Evolutionary conservation across 2,888 invertebrate species (phyloP).

Genomic region (Branchipolynoe longqiensis): DNA sequence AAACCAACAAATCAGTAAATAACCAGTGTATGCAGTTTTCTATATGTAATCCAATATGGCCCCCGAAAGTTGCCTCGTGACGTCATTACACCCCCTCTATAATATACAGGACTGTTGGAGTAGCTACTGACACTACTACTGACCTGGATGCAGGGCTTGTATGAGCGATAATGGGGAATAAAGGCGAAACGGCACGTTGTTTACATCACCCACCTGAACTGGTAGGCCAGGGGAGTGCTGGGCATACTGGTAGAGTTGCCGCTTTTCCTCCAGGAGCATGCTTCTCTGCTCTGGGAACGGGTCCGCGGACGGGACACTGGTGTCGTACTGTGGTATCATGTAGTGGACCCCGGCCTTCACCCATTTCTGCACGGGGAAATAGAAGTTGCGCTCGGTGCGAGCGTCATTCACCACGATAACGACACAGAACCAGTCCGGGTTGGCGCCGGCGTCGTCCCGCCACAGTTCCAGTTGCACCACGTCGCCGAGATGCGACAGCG

Average conservation of each 20-base stretch:
- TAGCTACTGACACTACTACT: too few relatives aligned
- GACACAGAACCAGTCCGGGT: conserved; percentile 81
- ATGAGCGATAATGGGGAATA: too few relatives aligned
- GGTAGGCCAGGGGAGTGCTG: conserved; percentile 69
- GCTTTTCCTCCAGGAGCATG: conserved; percentile 79
- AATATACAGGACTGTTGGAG: too few relatives aligned
- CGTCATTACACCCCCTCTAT: too few relatives aligned
- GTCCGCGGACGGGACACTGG: conserved; percentile 81
- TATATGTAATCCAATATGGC: too few relatives aligned
- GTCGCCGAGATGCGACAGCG: conserved; percentile 68
- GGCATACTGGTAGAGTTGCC: conserved; percentile 68
- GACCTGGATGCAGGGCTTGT: too few relatives aligned
- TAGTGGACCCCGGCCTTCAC: conserved; percentile 79
- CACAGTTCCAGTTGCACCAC: conserved; percentile 79
- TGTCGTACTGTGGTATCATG: conserved; percentile 79
- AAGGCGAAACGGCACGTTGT: too few relatives aligned
- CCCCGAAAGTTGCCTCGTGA: too few relatives aligned
- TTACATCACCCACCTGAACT: conserved; percentile 68
- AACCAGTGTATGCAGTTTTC: too few relatives aligned
- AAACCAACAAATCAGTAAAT: too few relatives aligned
- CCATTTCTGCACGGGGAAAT: conserved; percentile 82
- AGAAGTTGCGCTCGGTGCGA: conserved; percentile 70
- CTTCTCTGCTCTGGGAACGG: conserved; percentile 77
- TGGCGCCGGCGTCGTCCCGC: conserved; percentile 79
- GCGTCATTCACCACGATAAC: conserved; percentile 74